These are phyloP conservation scores for Tyrannus savana DNA, from an alignment of 2,113 vertebrate species.

Conservation along the genomic window DNA sequence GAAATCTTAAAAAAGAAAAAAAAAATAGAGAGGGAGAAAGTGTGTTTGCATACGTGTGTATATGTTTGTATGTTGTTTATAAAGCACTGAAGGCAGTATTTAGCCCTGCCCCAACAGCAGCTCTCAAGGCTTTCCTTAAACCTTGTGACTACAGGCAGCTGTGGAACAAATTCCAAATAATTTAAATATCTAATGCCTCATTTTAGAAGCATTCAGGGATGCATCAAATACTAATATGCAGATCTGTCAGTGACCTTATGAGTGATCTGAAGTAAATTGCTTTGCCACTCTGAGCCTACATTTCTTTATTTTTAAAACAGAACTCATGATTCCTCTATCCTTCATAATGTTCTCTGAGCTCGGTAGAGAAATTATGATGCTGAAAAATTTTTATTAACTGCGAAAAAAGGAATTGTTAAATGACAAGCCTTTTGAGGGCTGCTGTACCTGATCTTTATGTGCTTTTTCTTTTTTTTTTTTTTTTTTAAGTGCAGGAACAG, in stretches of 20 bases:
- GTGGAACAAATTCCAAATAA: not conserved
- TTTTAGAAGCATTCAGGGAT: not conserved
- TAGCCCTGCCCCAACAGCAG: not conserved
- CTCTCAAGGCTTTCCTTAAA: not conserved
- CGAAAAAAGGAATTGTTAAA: not conserved
- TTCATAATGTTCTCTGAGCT: not conserved
- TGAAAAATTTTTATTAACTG: not conserved
- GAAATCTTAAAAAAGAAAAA: not conserved
- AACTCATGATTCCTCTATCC: not conserved
- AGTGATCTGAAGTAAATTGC: not conserved
- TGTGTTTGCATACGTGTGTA: rapidly evolving
- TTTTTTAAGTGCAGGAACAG: not conserved
- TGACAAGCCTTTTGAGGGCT: not conserved
- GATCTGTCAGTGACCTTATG: not conserved
- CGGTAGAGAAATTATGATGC: not conserved
- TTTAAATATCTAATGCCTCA: not conserved
- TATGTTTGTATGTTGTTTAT: not conserved
- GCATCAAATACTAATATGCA: not conserved
- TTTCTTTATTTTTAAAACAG: not conserved
- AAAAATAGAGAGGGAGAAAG: not conserved
- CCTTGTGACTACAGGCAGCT: not conserved
- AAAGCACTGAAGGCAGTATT: not conserved
- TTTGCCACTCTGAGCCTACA: not conserved
- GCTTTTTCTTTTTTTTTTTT: not conserved
- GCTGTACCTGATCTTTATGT: not conserved